Conservation (phyloP, 2,888 invertebrate genomes). For the Brassicogethes aeneus region DNA sequence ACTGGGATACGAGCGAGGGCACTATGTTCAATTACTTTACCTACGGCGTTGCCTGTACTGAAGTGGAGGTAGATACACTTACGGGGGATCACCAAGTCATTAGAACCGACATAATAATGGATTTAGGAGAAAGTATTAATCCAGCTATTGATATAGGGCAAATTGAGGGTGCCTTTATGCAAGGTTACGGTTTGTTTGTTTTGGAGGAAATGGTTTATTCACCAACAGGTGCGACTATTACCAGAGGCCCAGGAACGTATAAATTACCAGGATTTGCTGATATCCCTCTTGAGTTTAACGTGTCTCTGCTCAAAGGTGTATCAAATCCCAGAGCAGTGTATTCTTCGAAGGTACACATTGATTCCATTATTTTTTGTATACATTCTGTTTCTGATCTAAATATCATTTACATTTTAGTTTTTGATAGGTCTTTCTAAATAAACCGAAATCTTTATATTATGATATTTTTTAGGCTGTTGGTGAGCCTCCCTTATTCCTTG, state of each 20-base stretch:
- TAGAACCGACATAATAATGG: conserved; percentile 84
- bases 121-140: conserved; percentile 74
- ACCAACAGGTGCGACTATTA: conserved; percentile 70
- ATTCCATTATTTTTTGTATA: no score
- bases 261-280: conserved; percentile 91
- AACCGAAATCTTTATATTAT: no score
- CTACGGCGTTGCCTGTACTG: conserved; percentile 76
- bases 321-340: conserved; percentile 86
- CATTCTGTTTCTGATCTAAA: no score
- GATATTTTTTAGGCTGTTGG: no score
- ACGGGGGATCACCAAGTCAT: conserved; percentile 89
- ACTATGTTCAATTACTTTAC: conserved; percentile 76
- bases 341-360: conserved; percentile 97
- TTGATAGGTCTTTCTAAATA: no score
- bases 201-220: conserved; percentile 85
- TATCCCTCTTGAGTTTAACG: conserved; percentile 87
- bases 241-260: conserved; percentile 87
- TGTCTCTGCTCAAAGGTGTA: conserved; percentile 82
- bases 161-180: conserved; percentile 90
- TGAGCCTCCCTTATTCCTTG: no score
- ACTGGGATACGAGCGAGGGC: conserved; percentile 62
- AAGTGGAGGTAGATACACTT: conserved; percentile 89
- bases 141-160: conserved; percentile 96
- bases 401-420: no score
- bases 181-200: conserved; percentile 88